Base-by-base conservation (phyloP, 2,888 invertebrate genomes). In the Oscheius sp. region DNA sequence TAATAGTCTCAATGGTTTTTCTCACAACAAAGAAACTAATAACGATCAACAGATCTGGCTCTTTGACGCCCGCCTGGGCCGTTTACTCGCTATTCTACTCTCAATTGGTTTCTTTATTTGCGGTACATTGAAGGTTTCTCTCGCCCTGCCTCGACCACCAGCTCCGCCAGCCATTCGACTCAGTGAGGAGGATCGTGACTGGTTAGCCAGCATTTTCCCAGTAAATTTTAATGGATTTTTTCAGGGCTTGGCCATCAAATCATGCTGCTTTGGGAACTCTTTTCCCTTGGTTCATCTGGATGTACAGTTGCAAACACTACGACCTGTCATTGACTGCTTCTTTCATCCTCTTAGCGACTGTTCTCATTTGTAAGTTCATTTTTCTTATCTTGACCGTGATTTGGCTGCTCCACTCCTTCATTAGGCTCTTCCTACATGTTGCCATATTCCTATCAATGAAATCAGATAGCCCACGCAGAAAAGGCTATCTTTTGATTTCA, bases 211-310 rank as follows among this genome's bases (percentile, higher is more conserved):
- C n/a, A n/a, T 37, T 20, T 17, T n/a, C 33, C 50, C 17, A 25
- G n/a, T 29, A 2, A n/a, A 31, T 48, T n/a, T 15, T 8, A 52
- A 2, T 12, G 17, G n/a, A 12, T 33, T 1, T 2, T 1, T 74
- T 42, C 57, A 74, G 74, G 75, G 76, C 76, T 15, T 76, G 71
- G 71, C 76, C 76, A 25, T 74, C 74, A 3, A 76, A 76, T 33
- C 76, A 76, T 42, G 72, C 74, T 17, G 65, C 74, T 4, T 45
- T 76, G 10, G 74, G 76, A 27, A 76, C 76, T 2, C 53, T 71
- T 3, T 74, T 74, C 46, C 74, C 76, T 0, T 76, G 76, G 76
- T 76, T 74, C 69, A 74, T 76, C 37, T 76, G 76, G 76, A 74
- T 76, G 48, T 76, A 76, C 66, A 42, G 69, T 17, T 63, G 58